Evolutionary conservation across 30 jellyfish, hydroid and myxozoan species (phyloP).

Genomic region (Haliclystus octoradiatus): DNA sequence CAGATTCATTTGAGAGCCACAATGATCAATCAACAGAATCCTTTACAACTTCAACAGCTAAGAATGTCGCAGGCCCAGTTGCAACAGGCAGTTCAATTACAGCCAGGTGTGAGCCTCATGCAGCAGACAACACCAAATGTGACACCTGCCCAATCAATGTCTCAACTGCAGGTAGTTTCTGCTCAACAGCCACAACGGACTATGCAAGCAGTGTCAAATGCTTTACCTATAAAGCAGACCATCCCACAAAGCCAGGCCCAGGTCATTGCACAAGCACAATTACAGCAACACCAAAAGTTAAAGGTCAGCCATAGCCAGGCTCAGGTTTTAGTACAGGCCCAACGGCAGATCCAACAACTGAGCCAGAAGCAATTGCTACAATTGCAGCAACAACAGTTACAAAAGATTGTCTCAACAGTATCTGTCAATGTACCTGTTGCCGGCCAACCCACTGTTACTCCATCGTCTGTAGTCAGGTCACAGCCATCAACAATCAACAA

Average conservation of each 20-base stretch:
- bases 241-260: background rate
- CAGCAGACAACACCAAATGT: background rate
- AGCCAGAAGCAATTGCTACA: constrained; percentile 14
- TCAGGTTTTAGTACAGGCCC: constrained; percentile 34
- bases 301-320: constrained; percentile 39
- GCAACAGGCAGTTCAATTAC: background rate
- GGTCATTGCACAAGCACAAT: background rate
- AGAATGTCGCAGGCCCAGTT: constrained; percentile 42
- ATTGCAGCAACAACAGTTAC: constrained; percentile 43
- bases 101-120: background rate
- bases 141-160: background rate
- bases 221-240: background rate
- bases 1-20: constrained; percentile 85
- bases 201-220: constrained; percentile 52
- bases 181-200: constrained; percentile 78
- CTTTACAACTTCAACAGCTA: constrained; percentile 53
- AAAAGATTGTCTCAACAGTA: constrained; percentile 14
- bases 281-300: constrained; percentile 70
- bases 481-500: background rate
- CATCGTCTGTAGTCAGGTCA: background rate
- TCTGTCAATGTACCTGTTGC: too few species aligned
- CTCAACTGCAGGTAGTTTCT: constrained; percentile 74
- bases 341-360: constrained; percentile 28
- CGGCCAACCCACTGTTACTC: background rate
- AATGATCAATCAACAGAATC: constrained; percentile 76